Evolutionary conservation across 2,888 invertebrate genomes (phyloP).

Genomic region (Keiferia lycopersicella): DNA sequence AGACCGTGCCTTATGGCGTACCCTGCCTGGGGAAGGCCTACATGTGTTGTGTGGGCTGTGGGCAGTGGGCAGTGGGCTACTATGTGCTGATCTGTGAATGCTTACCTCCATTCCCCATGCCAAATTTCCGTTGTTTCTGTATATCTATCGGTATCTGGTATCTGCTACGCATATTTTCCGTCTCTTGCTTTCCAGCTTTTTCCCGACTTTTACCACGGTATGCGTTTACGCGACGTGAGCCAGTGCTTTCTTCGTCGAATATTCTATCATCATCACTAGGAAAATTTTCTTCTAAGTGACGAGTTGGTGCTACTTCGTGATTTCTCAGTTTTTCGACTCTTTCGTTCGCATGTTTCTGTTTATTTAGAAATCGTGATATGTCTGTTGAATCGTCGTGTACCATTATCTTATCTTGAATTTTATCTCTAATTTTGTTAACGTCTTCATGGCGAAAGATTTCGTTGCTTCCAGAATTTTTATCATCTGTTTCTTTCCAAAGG

Average conservation of each 20-base stretch:
- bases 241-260: not conserved
- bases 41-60: too few relatives aligned
- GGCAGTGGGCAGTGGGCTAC: not conserved
- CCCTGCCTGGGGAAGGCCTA: too few relatives aligned
- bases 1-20: too few relatives aligned
- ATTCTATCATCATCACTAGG: not conserved
- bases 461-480: not conserved
- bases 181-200: not conserved
- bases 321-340: not conserved
- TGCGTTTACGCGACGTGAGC: not conserved
- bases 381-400: not conserved
- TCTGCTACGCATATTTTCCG: not conserved
- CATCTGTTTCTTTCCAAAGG: not conserved
- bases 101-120: not conserved
- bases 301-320: not conserved
- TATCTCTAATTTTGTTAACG: not conserved
- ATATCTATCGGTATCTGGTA: not conserved
- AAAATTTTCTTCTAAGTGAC: not conserved
- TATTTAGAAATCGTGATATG: not conserved
- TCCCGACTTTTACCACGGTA: slow-evolving; percentile 2
- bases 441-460: not conserved
- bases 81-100: not conserved
- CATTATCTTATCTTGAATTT: not conserved
- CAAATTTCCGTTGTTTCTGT: not conserved
- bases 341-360: not conserved